These are phyloP conservation scores for Lutraria rhynchaena DNA, from an alignment of 1,140 invertebrate genomes.

Conservation along the genomic window DNA sequence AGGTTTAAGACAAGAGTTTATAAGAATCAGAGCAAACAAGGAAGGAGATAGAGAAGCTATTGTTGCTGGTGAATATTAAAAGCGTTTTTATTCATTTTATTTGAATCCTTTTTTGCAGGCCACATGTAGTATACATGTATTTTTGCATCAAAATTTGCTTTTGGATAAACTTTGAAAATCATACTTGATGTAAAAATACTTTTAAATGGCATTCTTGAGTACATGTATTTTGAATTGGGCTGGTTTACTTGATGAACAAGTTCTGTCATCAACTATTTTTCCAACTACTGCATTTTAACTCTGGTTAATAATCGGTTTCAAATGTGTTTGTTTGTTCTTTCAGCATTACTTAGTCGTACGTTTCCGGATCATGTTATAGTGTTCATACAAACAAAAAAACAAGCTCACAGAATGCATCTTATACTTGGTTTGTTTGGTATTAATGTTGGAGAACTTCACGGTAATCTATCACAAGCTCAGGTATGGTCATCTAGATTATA, in stretches of 20 bases:
- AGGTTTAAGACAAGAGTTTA: slow-evolving; percentile 97
- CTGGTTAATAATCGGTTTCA: not conserved
- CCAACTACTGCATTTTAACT: too few relatives aligned
- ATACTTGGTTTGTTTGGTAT: slow-evolving; percentile 94
- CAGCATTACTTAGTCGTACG: slow-evolving; percentile 94
- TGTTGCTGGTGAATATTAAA: slow-evolving; percentile 87
- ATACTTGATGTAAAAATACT: slow-evolving; percentile 2
- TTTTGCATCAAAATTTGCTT: too few relatives aligned
- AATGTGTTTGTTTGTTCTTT: slow-evolving; percentile 53
- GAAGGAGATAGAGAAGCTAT: slow-evolving; percentile 96
- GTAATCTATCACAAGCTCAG: slow-evolving; percentile 94
- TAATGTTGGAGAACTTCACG: slow-evolving; percentile 95
- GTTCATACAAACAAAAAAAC: slow-evolving; percentile 97
- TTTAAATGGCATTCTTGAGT: slow-evolving; percentile 5
- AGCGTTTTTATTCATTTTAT: too few relatives aligned
- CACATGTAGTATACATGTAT: too few relatives aligned
- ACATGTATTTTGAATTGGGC: too few relatives aligned
- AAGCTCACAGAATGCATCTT: slow-evolving; percentile 96
- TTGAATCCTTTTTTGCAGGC: too few relatives aligned
- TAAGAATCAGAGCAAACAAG: slow-evolving; percentile 90
- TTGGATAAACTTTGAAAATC: too few relatives aligned
- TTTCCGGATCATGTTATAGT: slow-evolving; percentile 96
- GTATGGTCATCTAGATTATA: too few relatives aligned
- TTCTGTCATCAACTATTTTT: too few relatives aligned
- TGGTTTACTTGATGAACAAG: too few relatives aligned